Percentiles rank a stretch among this genome's conserved stretches.
phyloP scores from a whole-genome alignment of 2,113 vertebrate genomes.

The Melanostigma gelatinosum region DNA sequence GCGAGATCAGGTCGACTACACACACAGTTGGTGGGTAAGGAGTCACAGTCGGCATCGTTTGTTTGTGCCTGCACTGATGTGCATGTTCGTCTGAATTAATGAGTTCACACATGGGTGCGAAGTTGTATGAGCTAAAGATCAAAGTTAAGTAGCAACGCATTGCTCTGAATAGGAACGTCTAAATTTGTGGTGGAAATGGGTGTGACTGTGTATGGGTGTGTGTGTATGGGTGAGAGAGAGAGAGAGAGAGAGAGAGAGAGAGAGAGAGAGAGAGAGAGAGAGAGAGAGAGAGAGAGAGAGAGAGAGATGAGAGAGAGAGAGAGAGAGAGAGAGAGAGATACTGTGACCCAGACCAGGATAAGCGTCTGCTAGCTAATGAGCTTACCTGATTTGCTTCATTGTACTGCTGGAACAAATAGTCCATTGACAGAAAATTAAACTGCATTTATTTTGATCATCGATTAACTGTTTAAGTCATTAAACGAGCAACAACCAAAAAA shows the following conservation, averaged over 20 bases:
- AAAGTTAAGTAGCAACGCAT: constrained; percentile 39
- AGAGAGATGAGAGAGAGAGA: neutral
- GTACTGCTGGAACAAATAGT: neutral
- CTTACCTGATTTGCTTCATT: neutral
- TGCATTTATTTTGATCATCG: neutral
- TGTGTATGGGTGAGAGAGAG: neutral
- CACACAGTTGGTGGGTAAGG: neutral
- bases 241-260: neutral
- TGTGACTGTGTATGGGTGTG: neutral
- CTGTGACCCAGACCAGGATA: constrained; percentile 23
- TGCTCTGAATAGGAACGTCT: constrained; percentile 14
- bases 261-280: neutral
- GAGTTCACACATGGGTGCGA: constrained; percentile 21
- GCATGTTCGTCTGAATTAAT: neutral
- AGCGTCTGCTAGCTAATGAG: neutral
- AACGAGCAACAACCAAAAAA: neutral
- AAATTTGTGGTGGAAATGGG: neutral
- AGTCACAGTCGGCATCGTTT: neutral
- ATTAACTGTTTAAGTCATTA: neutral
- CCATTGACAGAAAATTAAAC: neutral
- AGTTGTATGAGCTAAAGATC: constrained; percentile 24
- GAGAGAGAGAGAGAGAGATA: neutral
- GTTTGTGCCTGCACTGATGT: neutral
- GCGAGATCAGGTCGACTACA: constrained; percentile 9
- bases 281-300: neutral